These are phyloP conservation scores for Ormyrus thymus DNA, from an alignment of 2,888 invertebrate species.

Conservation along the genomic window DNA sequence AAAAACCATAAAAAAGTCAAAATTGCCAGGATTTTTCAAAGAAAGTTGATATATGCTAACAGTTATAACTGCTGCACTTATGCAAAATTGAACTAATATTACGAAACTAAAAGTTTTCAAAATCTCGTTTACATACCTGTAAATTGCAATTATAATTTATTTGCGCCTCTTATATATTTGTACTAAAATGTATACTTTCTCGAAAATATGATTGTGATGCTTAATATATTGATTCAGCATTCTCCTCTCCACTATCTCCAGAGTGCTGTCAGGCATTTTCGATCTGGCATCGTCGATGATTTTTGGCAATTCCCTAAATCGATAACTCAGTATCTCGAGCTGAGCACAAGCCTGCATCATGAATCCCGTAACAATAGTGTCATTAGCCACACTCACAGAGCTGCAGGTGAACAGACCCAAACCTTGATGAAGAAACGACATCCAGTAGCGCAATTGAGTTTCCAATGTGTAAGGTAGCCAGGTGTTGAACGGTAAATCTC, in stretches of 20 bases:
- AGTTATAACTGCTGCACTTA: slow-evolving; percentile 9
- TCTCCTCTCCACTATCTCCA: background rate
- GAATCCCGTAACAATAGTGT: slow-evolving; percentile 42
- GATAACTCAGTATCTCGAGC: slow-evolving; percentile 36
- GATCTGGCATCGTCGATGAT: slow-evolving; percentile 3
- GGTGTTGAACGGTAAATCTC: slow-evolving; percentile 8
- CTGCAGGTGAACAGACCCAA: background rate
- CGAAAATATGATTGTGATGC: slow-evolving; percentile 26
- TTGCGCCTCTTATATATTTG: too few relatives aligned
- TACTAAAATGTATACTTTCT: background rate
- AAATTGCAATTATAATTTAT: background rate
- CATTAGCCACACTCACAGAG: slow-evolving; percentile 19
- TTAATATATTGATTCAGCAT: slow-evolving; percentile 6
- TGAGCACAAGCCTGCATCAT: slow-evolving; percentile 49
- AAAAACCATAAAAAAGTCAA: slow-evolving; percentile 6
- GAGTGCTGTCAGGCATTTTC: background rate
- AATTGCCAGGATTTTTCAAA: background rate
- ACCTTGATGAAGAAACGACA: slow-evolving; percentile 21
- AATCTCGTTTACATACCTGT: background rate
- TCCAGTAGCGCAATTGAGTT: background rate
- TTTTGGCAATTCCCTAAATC: slow-evolving; percentile 3
- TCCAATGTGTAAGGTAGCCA: slow-evolving; percentile 19
- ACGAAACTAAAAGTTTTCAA: slow-evolving; percentile 2
- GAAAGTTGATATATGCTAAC: slow-evolving; percentile 11
- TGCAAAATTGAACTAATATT: slow-evolving; percentile 12